A percentile compares a stretch with the other conserved stretches of the same genome.
These are phyloP conservation scores for Cyrtonyx montezumae DNA, from an alignment of 2,113 vertebrate genomes.

Conservation along the genomic window DNA sequence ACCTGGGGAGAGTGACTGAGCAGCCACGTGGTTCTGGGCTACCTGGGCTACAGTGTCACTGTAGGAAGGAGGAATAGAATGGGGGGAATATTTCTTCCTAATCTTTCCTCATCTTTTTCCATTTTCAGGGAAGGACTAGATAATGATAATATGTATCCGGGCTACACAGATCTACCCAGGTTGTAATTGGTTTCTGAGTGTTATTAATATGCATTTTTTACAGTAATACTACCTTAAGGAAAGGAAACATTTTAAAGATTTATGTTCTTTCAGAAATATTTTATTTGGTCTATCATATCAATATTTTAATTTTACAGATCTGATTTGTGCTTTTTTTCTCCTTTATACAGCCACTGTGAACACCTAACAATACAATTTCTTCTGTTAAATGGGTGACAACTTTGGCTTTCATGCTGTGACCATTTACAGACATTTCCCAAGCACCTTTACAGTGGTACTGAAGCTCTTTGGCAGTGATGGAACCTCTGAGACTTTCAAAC, in stretches of 20 bases:
- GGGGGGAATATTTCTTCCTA: neutral
- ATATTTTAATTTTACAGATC: neutral
- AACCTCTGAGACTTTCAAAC: neutral
- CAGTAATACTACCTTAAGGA: neutral
- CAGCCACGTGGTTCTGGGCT: neutral
- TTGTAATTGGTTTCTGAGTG: neutral
- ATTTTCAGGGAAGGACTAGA: neutral
- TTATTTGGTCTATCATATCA: neutral
- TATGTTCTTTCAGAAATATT: neutral
- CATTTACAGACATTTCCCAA: neutral
- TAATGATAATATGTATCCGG: neutral
- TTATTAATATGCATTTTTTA: neutral
- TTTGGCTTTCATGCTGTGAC: neutral
- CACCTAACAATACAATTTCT: neutral
- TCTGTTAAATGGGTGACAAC: neutral
- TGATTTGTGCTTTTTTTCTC: neutral
- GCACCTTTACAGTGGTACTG: neutral
- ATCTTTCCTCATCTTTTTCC: rapidly evolving
- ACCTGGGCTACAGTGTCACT: neutral
- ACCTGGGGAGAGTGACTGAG: neutral
- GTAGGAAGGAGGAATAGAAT: neutral
- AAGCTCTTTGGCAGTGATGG: neutral
- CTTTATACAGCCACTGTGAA: neutral
- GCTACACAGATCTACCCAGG: neutral
- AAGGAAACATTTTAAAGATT: neutral